Evolutionary conservation across 2,113 vertebrate genomes (phyloP).

Genomic region (Eleginops maclovinus): DNA sequence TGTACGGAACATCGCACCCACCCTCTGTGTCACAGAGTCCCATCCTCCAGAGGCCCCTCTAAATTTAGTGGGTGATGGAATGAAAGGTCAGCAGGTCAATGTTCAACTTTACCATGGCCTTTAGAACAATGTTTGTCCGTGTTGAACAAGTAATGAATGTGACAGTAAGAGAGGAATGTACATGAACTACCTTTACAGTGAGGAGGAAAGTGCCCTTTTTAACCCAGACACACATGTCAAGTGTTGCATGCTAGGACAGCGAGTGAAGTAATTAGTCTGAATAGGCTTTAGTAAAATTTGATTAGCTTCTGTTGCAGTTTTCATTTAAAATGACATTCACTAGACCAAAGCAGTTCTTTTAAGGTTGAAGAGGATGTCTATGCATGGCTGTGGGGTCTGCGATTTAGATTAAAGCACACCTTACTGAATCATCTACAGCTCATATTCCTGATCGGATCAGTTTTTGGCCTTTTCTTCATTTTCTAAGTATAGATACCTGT

Average conservation of each 20-base stretch:
- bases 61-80: conserved; percentile 67
- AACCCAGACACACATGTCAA: conserved; percentile 8
- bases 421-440: conserved; percentile 10
- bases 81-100: conserved; percentile 43
- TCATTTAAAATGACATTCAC: background rate
- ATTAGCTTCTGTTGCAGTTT: conserved; percentile 4
- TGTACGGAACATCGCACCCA: conserved; percentile 47
- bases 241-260: background rate
- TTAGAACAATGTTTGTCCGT: conserved; percentile 68
- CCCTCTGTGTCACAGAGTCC: conserved; percentile 45
- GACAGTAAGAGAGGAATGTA: conserved; percentile 33
- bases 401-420: conserved; percentile 17
- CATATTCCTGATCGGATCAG: background rate
- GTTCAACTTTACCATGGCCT: conserved; percentile 22
- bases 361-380: background rate
- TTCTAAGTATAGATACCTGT: background rate
- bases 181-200: conserved; percentile 18
- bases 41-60: conserved; percentile 60
- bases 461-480: background rate
- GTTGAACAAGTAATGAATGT: conserved; percentile 21
- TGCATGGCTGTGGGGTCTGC: background rate
- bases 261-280: background rate
- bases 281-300: background rate
- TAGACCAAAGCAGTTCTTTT: conserved; percentile 1
- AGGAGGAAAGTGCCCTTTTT: conserved; percentile 22